Percentiles rank a stretch among this genome's conserved stretches.
Evolutionary conservation across 2,797 vertebrate genomes (phyloP).

Genomic region (Strix occidentalis): DNA sequence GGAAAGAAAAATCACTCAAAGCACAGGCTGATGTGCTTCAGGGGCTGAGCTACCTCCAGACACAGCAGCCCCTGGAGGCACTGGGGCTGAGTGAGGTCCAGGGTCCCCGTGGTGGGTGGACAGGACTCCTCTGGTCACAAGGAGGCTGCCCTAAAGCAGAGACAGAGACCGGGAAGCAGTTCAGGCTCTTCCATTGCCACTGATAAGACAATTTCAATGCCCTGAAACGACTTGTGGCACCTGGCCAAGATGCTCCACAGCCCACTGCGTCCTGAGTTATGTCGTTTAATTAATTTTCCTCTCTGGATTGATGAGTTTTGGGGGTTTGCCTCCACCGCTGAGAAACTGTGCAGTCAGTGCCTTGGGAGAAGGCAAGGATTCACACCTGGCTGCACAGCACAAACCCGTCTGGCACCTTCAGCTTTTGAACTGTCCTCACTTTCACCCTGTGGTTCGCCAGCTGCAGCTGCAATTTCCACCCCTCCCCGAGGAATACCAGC

Average conservation of each 20-base stretch:
- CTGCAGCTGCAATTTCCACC: neutral
- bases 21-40: neutral
- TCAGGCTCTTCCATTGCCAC: neutral
- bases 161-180: neutral
- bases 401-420: neutral
- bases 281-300: neutral
- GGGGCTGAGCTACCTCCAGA: neutral
- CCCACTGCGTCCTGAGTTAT: neutral
- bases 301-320: neutral
- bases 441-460: neutral
- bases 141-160: neutral
- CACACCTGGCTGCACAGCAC: neutral
- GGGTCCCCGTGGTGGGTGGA: neutral
- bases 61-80: neutral
- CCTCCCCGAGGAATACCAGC: neutral
- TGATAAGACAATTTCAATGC: neutral
- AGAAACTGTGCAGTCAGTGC: fast-evolving
- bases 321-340: neutral
- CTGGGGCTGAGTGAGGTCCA: neutral
- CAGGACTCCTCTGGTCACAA: neutral
- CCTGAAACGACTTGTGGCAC: neutral
- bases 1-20: neutral
- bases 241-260: neutral
- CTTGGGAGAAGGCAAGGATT: neutral
- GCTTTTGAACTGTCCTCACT: neutral